phyloP scores from a whole-genome alignment of 2,113 vertebrate genomes.

The Bothrops jararaca region DNA sequence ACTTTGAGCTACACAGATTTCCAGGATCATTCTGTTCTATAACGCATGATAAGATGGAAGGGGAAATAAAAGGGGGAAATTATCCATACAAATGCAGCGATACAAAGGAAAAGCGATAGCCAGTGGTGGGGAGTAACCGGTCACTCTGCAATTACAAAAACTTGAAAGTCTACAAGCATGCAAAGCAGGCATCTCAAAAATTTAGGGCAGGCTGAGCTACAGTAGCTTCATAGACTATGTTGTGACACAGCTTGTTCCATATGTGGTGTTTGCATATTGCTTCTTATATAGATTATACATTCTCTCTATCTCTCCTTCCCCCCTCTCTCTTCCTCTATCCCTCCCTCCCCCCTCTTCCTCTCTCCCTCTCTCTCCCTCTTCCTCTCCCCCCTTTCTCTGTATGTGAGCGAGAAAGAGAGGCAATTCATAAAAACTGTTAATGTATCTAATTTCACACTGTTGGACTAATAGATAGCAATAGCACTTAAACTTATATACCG shows the following conservation, averaged over 20 bases:
- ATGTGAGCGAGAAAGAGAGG: background rate
- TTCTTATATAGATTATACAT: background rate
- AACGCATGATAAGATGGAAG: background rate
- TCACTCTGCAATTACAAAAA: background rate
- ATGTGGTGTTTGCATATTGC: background rate
- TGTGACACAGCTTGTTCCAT: background rate
- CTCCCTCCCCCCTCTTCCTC: too few species aligned
- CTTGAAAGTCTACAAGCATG: background rate
- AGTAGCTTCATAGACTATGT: background rate
- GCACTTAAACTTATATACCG: too few species aligned
- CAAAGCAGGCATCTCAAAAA: background rate
- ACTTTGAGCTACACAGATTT: constrained; percentile 1
- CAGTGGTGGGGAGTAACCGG: background rate
- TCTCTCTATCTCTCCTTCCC: too few species aligned
- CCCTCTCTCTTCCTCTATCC: too few species aligned
- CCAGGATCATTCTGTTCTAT: constrained; percentile 6
- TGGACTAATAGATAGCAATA: background rate
- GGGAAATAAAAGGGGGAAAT: background rate
- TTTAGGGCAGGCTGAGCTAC: background rate
- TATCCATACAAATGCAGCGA: background rate
- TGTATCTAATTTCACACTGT: background rate
- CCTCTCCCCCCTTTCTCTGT: background rate
- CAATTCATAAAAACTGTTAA: background rate
- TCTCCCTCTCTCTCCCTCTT: too few species aligned
- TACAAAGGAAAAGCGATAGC: background rate